Evolutionary conservation across 2,113 vertebrate species (phyloP), one percentile per base, ranked within the genome.

Genomic region (Rutilus rutilus): DNA sequence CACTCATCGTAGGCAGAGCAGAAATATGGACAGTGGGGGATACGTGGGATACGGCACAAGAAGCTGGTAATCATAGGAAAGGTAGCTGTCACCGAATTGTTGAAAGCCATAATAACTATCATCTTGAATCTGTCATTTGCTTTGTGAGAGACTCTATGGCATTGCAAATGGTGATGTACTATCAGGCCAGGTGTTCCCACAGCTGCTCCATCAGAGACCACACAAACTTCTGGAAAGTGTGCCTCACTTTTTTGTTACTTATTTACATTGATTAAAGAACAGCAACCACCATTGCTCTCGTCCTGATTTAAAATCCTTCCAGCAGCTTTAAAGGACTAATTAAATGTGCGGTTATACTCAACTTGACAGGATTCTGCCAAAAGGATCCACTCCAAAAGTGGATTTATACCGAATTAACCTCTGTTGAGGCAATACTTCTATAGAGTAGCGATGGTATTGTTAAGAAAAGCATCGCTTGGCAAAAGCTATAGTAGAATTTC

Each of bases 101-200:
- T 59, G 47, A 71, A 83, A 54, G 65, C 82, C 54, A 21, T 83
- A 83, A 83, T 83, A 83, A 73, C 82, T 59, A 83, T 83, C 82
- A 83, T 83, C 67, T 42, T 36, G 82, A 39, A 71, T 83, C 50
- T 73, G 47, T 69, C 81, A 71, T 71, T 27, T 57, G 27, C 50
- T 71, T 69, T 69, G 27, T 57, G 65, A 57, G 11, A 83, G 30
- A 83, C 47, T 71, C 80, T 71, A 17, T 79, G 54, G 33, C 33
- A n/a, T 60, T 42, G 52, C 21, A 39, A 39, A 83, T 73, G 7
- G 50, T 25, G 14, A 82, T 83, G 67, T 19, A 83, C 30, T 42
- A 71, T 23, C 8, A 73, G 50, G 30, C 65, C 82, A 83, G 82
- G 50, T 73, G 80, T 33, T 52, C 19, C 25, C 64, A 52, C 62